A percentile compares a stretch with the other conserved stretches of the same genome.
Evolutionary conservation across 2,113 vertebrate species (phyloP).

Genomic region (Ivindomyrus marchei): DNA sequence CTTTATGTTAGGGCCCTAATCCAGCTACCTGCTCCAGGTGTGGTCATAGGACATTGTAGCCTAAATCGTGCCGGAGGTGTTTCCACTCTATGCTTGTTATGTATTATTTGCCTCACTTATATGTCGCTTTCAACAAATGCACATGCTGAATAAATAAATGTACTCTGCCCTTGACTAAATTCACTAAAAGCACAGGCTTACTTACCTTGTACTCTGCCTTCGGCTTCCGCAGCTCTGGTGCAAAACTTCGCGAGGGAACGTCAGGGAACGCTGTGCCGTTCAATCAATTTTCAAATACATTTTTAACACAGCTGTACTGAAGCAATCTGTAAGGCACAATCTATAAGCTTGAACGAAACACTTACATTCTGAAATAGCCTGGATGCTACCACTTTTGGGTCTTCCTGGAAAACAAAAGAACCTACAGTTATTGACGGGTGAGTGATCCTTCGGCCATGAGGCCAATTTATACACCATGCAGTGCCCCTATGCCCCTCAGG

Average conservation of each 20-base stretch:
- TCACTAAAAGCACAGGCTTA: background rate
- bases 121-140: background rate
- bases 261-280: slow-evolving; percentile 64
- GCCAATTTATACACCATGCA: background rate
- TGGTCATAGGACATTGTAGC: background rate
- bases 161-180: background rate
- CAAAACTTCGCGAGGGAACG: slow-evolving; percentile 60
- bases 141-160: background rate
- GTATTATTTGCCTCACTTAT: background rate
- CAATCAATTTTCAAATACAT: background rate
- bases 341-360: background rate
- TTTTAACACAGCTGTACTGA: background rate
- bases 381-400: slow-evolving; percentile 67
- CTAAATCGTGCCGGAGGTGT: background rate
- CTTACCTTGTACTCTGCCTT: slow-evolving; percentile 82
- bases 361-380: slow-evolving; percentile 79
- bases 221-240: slow-evolving; percentile 80
- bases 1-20: background rate
- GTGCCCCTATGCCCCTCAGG: background rate
- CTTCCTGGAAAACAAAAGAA: slow-evolving; percentile 58
- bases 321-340: background rate
- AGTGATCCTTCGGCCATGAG: background rate
- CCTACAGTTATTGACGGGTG: background rate
- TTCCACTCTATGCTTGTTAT: background rate
- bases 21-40: background rate